Evolutionary conservation across 2,888 invertebrate genomes (phyloP).

Genomic region (Stenotaenia linearis): DNA sequence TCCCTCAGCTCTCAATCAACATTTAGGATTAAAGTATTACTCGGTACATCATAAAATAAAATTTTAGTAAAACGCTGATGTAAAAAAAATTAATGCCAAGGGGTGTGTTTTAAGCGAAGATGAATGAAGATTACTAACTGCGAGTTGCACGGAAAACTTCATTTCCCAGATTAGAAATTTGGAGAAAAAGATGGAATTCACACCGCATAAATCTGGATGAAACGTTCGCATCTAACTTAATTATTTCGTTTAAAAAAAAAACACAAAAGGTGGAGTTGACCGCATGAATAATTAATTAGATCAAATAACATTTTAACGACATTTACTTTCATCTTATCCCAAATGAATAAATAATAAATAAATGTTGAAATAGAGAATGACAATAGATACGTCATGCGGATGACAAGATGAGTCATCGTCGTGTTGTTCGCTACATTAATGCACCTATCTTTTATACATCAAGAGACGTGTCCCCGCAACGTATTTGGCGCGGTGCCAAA

Average conservation of each 20-base stretch:
- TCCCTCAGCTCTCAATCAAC: slow-evolving; percentile 7
- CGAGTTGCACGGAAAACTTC: background rate
- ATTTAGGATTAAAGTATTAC: slow-evolving; percentile 16
- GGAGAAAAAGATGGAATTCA: background rate
- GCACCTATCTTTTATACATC: slow-evolving; percentile 8
- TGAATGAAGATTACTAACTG: slow-evolving; percentile 17
- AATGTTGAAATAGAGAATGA: background rate
- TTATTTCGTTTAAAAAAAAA: background rate
- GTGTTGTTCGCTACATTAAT: background rate
- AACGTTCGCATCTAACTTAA: background rate
- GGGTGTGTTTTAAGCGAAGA: background rate
- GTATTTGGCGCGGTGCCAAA: background rate
- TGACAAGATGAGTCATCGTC: background rate
- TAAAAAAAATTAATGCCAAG: background rate
- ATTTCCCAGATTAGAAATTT: background rate
- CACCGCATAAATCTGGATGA: background rate
- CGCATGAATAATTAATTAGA: background rate
- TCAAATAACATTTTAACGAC: too few species aligned
- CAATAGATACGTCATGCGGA: background rate
- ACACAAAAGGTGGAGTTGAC: background rate
- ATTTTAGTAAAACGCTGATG: background rate
- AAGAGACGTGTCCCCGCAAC: background rate
- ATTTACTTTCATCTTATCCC: too few species aligned
- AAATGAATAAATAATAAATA: too few species aligned
- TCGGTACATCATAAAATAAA: background rate